Evolutionary conservation across 2,797 vertebrate genomes (phyloP), one percentile per base, ranked within the genome.

Genomic region (Myiothlypis coronata): DNA sequence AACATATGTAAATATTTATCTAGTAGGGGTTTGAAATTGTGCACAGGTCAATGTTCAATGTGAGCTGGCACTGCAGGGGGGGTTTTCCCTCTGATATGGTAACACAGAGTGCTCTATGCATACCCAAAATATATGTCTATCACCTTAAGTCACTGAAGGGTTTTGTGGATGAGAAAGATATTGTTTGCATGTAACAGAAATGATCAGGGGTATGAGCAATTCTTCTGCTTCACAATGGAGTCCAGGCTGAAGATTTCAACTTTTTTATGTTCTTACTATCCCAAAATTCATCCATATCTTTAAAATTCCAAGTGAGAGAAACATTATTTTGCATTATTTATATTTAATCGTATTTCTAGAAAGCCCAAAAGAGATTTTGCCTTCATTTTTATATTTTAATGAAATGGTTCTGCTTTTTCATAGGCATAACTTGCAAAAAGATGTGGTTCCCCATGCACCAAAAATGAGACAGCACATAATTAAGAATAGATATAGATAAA

Each of bases 151-250:
- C 39, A n/a, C 27, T 43, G 28, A 7, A 27, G 22, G 10, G 18
- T 9, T 76, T 85, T 61, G 60, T 70, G 68, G 27, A 64, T 68
- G 24, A 76, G n/a, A 81, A 82, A 4, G 3, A 34, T 55, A 9
- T 43, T 94, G 11, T 43, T 94, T 86, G 69, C 18, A 43, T 28
- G 18, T 50, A 56, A n/a, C 26, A 79, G 47, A 95, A 89, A 26
- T 21, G 0, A 49, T 41, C 20, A 61, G 32, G 12, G 5, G 9
- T 9, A 23, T 72, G 23, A 63, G 14, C 8, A 55, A 61, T 83
- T 80, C 47, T 74, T 90, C 50, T 64, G 37, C 18, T 11, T 84
- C 32, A 11, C 27, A 60, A 1, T 16, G 34, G 15, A 67, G 5
- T 3, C 12, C 3, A 63, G 37, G 28, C 12, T 53, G 34, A 83